Conservation (phyloP, 2,797 vertebrate genomes). For the Enteromius radiatus region DNA sequence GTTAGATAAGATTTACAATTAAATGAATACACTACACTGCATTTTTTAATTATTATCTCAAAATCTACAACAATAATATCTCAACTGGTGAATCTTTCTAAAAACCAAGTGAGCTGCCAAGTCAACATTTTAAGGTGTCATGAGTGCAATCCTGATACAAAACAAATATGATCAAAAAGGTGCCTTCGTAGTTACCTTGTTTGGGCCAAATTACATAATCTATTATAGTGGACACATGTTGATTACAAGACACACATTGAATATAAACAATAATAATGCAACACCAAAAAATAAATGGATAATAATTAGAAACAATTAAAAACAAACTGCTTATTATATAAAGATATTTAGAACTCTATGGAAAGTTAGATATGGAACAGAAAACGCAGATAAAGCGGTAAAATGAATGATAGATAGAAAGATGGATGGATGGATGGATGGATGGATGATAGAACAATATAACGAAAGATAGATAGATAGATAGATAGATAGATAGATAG, state of each 20-base stretch:
- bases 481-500: neutral
- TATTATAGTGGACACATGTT: neutral
- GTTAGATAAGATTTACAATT: neutral
- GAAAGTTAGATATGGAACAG: too few species aligned
- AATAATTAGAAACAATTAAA: neutral
- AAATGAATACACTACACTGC: conserved; percentile 41
- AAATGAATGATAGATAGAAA: too few species aligned
- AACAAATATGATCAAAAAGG: neutral
- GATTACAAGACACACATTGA: neutral
- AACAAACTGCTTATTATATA: too few species aligned
- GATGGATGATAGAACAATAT: too few species aligned
- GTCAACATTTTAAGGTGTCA: neutral
- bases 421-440: neutral
- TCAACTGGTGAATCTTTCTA: neutral
- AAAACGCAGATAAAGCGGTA: too few species aligned
- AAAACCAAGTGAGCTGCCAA: neutral
- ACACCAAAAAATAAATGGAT: neutral
- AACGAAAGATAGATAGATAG: neutral
- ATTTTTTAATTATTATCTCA: conserved; percentile 39
- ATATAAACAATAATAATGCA: neutral
- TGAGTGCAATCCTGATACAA: neutral
- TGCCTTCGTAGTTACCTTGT: neutral
- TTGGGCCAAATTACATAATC: neutral
- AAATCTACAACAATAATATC: neutral
- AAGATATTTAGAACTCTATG: too few species aligned